These are phyloP conservation scores for Archocentrus centrarchus DNA, from an alignment of 2,113 vertebrate genomes.

Conservation along the genomic window DNA sequence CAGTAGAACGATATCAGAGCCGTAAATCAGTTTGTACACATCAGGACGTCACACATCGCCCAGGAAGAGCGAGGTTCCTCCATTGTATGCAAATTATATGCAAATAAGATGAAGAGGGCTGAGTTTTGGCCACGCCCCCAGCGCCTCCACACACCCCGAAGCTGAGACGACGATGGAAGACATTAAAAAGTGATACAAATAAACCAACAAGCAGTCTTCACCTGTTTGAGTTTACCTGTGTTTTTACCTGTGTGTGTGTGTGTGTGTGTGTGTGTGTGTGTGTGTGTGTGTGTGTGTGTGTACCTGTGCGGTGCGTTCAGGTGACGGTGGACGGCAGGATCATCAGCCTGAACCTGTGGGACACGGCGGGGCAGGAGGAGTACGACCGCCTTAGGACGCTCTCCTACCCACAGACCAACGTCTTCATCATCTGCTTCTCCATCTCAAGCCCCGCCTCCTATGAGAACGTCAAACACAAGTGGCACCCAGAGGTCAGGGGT, in stretches of 20 bases:
- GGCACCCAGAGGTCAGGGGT: slow-evolving; percentile 91
- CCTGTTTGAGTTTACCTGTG: neutral
- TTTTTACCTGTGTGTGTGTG: neutral
- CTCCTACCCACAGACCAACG: slow-evolving; percentile 95
- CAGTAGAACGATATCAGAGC: neutral
- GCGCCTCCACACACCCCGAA: neutral
- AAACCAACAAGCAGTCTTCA: neutral
- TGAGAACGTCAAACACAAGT: slow-evolving; percentile 95
- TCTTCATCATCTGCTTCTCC: slow-evolving; percentile 97
- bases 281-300: neutral
- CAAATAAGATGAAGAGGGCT: neutral
- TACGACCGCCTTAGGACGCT: slow-evolving; percentile 93
- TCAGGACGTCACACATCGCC: neutral
- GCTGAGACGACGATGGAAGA: no score
- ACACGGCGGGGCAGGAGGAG: slow-evolving; percentile 95
- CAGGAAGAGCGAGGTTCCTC: neutral
- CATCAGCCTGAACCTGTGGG: slow-evolving; percentile 93
- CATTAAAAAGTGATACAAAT: no score
- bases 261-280: no score
- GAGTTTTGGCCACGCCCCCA: neutral
- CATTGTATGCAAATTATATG: neutral
- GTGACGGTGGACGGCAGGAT: slow-evolving; percentile 87
- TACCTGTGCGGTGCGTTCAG: slow-evolving; percentile 56
- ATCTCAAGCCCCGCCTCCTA: slow-evolving; percentile 94
- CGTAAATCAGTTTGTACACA: neutral